Conservation (phyloP, 2,113 vertebrate genomes). For the Prochilodus magdalenae region DNA sequence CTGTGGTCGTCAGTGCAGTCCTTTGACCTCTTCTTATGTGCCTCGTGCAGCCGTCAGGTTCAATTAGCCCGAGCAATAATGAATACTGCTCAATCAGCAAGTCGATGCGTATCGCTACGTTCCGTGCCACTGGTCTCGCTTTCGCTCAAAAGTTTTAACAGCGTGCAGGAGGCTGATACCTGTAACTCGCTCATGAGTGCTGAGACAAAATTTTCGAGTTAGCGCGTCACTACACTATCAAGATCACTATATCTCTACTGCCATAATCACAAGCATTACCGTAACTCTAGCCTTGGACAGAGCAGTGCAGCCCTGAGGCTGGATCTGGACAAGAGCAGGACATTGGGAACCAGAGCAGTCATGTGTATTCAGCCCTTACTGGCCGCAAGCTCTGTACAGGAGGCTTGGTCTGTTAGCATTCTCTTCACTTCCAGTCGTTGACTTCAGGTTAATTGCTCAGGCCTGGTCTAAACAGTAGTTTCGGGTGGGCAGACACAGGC, state of each 20-base stretch:
- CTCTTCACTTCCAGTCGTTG: conserved; percentile 11
- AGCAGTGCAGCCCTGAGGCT: conserved; percentile 18
- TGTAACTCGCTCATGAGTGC: conserved; percentile 27
- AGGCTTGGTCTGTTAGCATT: conserved; percentile 28
- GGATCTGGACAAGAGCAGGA: conserved; percentile 12
- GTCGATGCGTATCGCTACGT: conserved; percentile 71
- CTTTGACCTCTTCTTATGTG: conserved; percentile 52
- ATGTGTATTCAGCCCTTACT: conserved; percentile 25
- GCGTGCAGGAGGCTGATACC: conserved; percentile 43
- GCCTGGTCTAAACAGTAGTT: conserved; percentile 31
- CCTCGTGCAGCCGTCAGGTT: conserved; percentile 63
- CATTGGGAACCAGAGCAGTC: conserved; percentile 35
- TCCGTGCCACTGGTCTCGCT: conserved; percentile 63
- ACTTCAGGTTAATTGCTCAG: conserved; percentile 33
- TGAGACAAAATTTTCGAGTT: too few relatives aligned
- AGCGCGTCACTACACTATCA: too few relatives aligned
- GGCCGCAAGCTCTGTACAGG: background rate
- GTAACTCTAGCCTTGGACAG: conserved; percentile 26
- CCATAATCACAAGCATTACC: conserved; percentile 39
- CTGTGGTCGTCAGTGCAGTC: conserved; percentile 48
- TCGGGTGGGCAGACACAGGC: background rate
- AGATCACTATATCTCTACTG: conserved; percentile 31
- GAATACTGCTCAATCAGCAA: conserved; percentile 74
- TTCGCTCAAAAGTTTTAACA: conserved; percentile 60
- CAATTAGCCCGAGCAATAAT: conserved; percentile 68